phyloP scores from a whole-genome alignment of 2,797 vertebrate species.

The Sorex maritimensis region DNA sequence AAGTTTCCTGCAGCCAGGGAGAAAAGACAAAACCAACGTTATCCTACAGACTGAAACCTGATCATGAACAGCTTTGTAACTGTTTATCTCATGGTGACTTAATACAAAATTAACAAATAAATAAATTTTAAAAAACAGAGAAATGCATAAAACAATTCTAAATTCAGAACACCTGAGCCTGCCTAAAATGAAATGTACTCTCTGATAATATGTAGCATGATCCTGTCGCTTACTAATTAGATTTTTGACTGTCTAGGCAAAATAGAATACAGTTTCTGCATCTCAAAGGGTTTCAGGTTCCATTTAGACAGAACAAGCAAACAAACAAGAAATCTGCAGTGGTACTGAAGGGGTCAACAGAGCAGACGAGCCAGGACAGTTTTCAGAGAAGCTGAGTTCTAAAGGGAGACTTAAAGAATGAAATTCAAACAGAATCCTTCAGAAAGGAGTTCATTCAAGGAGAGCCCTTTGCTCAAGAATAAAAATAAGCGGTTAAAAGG shows the following conservation, averaged over 20 bases:
- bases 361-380: not conserved
- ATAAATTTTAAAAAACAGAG: no score
- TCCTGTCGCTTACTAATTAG: slow-evolving; percentile 39
- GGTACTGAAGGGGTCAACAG: not conserved
- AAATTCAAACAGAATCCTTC: not conserved
- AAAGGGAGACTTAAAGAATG: slow-evolving; percentile 41
- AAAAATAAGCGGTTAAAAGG: not conserved
- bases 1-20: no score
- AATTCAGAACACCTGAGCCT: not conserved
- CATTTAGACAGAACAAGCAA: slow-evolving; percentile 20
- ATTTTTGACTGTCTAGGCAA: slow-evolving; percentile 28
- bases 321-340: slow-evolving; percentile 41
- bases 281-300: slow-evolving; percentile 53
- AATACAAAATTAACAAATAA: no score
- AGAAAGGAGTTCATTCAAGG: not conserved
- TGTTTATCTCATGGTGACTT: no score
- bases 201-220: slow-evolving; percentile 29
- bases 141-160: not conserved
- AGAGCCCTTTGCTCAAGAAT: not conserved
- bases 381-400: slow-evolving; percentile 14
- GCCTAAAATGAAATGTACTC: slow-evolving; percentile 38
- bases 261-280: not conserved
- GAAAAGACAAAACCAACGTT: no score
- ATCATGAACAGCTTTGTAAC: no score
- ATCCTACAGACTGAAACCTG: no score